Evolutionary conservation across 2,888 invertebrate genomes (phyloP), one percentile per base, ranked within the genome.

Genomic region (Acanthosepion pharaonis): DNA sequence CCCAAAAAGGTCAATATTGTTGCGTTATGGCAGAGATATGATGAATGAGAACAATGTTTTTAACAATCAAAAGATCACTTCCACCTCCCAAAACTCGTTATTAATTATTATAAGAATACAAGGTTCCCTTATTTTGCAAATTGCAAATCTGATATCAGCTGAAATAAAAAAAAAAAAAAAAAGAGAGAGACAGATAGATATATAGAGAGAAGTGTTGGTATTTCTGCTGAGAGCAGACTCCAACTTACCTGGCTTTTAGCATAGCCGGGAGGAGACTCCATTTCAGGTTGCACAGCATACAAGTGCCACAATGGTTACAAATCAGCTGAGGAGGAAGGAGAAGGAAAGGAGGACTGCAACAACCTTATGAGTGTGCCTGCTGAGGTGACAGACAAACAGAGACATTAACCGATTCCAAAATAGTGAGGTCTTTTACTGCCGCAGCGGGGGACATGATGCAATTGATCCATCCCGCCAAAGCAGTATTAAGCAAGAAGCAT

Each of bases 261-360:
- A 25, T 64, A 64, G 78, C 78, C 78, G 78, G 78, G 59, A 78
- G 18, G 33, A 78, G n/a, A n/a, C n/a, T n/a, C 28, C 9, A 28
- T 64, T 78, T 51, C 53, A n/a, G 93, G 93, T 93, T 93, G 93
- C 93, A 93, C 93, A 93, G 93, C 93, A 20, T 93, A 93, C 93
- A 93, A 93, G 93, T 51, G 93, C 93, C 93, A 51, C 93, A 93
- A 28, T 93, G 93, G 51, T 51, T 53, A 78, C 78, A n/a, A 93
- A 53, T 93, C 93, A 53, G 51, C 53, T 93, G 93, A 49, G 51
- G 92, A 92, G 92, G 92, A 92, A 28, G 28, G 28, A 49, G 92
- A 51, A 42, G 92, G 18, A 51, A 18, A 33, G n/a, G n/a, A 93
- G 51, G 93, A 92, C 92, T 92, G 92, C 92, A 92, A 92, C 92